These are phyloP conservation scores for Pogonocherus hispidulus DNA, from an alignment of 2,888 invertebrate species.

Conservation along the genomic window DNA sequence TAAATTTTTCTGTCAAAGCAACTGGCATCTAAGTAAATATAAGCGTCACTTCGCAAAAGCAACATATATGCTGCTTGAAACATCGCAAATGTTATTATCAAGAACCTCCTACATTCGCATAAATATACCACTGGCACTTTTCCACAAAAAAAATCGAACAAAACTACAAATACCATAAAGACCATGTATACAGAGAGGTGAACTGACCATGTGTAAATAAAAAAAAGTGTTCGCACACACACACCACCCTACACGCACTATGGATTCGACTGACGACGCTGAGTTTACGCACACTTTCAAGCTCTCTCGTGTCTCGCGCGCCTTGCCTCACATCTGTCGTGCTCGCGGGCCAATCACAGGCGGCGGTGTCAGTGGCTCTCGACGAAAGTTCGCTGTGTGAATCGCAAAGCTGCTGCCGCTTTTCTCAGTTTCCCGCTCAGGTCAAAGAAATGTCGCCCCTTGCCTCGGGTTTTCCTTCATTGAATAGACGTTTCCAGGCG, in stretches of 20 bases:
- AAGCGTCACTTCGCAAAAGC: too few species aligned
- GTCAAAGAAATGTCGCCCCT: background rate
- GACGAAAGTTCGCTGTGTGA: constrained; percentile 33
- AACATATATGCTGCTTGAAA: too few species aligned
- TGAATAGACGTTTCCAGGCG: background rate
- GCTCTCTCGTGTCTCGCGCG: constrained; percentile 65
- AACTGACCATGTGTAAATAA: constrained; percentile 68
- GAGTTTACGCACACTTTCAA: constrained; percentile 65
- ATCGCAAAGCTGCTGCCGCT: constrained; percentile 40
- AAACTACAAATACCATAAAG: background rate
- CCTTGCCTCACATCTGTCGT: constrained; percentile 67
- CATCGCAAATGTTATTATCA: too few species aligned
- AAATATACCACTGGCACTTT: too few species aligned
- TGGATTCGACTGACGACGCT: constrained; percentile 65
- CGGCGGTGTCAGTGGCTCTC: constrained; percentile 50
- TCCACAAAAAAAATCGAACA: background rate
- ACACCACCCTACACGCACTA: constrained; percentile 66
- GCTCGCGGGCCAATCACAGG: constrained; percentile 65
- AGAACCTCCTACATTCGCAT: too few species aligned
- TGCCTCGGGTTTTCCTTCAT: background rate
- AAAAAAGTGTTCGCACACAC: constrained; percentile 66
- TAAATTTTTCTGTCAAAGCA: too few species aligned
- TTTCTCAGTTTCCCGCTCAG: constrained; percentile 42
- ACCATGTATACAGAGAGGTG: background rate
- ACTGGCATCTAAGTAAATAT: too few species aligned